A percentile compares a stretch with the other conserved stretches of the same genome.
These are phyloP conservation scores for Diplosoma virens DNA, from an alignment of 23 tunicate genomes.

Conservation along the genomic window DNA sequence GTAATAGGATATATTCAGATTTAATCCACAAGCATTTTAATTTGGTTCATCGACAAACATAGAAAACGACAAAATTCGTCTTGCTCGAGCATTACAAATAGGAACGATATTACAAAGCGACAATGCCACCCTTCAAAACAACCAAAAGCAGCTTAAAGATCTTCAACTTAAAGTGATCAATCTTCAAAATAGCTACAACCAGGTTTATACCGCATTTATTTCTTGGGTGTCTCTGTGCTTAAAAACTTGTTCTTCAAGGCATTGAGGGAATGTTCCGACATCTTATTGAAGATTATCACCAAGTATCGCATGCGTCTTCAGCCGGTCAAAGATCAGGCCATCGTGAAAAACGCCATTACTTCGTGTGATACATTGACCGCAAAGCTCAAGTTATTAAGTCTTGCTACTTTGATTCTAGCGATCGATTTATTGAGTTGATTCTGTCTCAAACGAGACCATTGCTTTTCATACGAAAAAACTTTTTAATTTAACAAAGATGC, in stretches of 20 bases:
- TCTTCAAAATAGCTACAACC: neutral
- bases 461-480: no score
- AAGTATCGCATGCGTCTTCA: slow-evolving; percentile 19
- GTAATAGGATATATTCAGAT: neutral
- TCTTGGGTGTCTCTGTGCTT: neutral
- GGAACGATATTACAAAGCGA: slow-evolving; percentile 14
- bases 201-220: no score
- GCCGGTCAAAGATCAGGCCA: slow-evolving; percentile 17
- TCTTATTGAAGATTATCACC: slow-evolving; percentile 8
- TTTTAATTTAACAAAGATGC: no score
- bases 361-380: slow-evolving; percentile 23
- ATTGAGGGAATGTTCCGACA: slow-evolving; percentile 5
- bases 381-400: slow-evolving; percentile 20
- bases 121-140: neutral
- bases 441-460: no score
- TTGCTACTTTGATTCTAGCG: no score
- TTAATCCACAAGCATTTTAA: neutral
- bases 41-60: neutral
- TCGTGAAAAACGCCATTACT: slow-evolving; percentile 3
- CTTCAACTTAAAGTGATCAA: neutral
- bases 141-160: neutral
- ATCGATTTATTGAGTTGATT: no score
- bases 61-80: slow-evolving; percentile 11
- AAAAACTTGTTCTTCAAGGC: neutral
- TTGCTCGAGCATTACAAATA: slow-evolving; percentile 18